Conservation (phyloP, 2,888 invertebrate genomes). For the Strigamia maritima region DNA sequence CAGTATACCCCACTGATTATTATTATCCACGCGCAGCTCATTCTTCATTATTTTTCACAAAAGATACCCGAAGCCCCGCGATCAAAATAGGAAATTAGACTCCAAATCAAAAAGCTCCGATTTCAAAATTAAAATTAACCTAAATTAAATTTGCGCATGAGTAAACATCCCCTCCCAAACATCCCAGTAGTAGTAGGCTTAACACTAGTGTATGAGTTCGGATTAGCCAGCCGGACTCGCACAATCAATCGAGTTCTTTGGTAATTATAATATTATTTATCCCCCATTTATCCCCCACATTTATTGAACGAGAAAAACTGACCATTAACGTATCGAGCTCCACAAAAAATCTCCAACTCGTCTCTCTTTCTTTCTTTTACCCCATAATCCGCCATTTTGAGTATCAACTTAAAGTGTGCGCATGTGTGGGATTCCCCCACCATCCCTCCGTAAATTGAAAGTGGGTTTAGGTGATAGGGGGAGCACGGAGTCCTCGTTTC, state of each 20-base stretch:
- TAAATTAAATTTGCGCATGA: neutral
- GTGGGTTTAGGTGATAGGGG: neutral
- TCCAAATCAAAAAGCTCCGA: neutral
- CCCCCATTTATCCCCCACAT: neutral
- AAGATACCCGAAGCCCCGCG: neutral
- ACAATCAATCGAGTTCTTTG: too few relatives aligned
- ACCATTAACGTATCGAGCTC: neutral
- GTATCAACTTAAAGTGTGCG: neutral
- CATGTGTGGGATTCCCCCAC: neutral
- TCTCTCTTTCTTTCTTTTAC: neutral
- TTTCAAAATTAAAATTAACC: neutral
- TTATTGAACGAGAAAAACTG: neutral
- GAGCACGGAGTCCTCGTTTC: neutral
- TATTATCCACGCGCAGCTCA: neutral
- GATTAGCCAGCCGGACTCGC: too few relatives aligned
- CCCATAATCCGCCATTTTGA: neutral
- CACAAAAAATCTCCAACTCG: neutral
- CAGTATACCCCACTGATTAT: neutral
- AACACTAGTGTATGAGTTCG: too few relatives aligned
- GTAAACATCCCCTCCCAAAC: too few relatives aligned
- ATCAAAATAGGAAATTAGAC: neutral
- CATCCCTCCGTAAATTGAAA: neutral
- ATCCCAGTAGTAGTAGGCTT: too few relatives aligned
- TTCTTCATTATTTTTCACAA: neutral
- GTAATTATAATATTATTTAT: too few relatives aligned